A percentile compares a stretch with the other conserved stretches of the same genome.
phyloP scores from a whole-genome alignment of 2,797 vertebrate species.

The Acanthiza pusilla region DNA sequence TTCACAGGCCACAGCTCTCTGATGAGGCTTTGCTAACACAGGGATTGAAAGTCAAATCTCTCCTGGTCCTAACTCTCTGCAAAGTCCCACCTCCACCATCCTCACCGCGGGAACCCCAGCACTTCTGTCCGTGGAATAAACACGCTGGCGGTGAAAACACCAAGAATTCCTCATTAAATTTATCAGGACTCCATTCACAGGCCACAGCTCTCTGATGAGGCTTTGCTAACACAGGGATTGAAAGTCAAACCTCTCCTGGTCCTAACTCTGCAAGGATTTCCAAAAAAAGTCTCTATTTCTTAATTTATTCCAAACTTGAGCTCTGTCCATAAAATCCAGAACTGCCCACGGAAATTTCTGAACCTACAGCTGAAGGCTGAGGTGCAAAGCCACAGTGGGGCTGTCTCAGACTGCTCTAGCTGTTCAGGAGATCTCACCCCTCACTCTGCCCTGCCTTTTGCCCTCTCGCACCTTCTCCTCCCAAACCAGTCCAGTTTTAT shows the following conservation, averaged over 20 bases:
- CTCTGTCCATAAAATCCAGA: background rate
- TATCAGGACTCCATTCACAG: background rate
- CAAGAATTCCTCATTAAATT: background rate
- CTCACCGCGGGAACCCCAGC: background rate
- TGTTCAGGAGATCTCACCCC: background rate
- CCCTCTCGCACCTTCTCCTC: background rate
- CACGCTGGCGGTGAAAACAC: background rate
- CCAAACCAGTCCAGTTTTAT: background rate
- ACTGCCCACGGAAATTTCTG: background rate
- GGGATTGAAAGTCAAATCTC: background rate
- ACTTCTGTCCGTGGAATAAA: background rate
- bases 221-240: background rate
- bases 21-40: background rate
- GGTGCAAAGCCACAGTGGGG: background rate
- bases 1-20: background rate
- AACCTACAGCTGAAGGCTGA: background rate
- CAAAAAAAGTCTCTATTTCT: background rate
- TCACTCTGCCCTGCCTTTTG: background rate
- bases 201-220: background rate
- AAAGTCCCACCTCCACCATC: background rate
- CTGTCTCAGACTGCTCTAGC: background rate
- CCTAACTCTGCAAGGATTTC: accelerated
- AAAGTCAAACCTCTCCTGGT: background rate
- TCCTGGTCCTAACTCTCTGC: no score
- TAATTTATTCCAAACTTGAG: background rate